These are phyloP conservation scores for Lithophane semibrunnea DNA, from an alignment of 2,888 invertebrate genomes.

Conservation along the genomic window DNA sequence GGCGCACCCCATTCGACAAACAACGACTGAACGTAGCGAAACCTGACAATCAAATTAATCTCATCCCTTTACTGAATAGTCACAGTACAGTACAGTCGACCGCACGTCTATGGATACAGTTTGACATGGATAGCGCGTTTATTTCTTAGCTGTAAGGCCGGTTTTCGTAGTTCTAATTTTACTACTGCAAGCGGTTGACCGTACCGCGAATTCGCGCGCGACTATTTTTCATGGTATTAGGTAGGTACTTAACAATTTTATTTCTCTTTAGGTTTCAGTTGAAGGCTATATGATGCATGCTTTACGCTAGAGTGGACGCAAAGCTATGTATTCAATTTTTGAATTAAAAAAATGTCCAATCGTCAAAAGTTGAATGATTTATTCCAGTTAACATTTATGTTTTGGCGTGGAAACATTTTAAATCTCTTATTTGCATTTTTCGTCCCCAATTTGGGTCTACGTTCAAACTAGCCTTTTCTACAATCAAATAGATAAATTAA, in stretches of 20 bases:
- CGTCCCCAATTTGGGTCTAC: neutral
- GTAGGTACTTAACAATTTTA: neutral
- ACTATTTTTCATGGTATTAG: slow-evolving; percentile 25
- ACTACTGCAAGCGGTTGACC: neutral
- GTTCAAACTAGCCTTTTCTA: neutral
- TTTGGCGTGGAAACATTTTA: neutral
- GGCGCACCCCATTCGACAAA: slow-evolving; percentile 64
- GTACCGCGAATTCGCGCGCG: slow-evolving; percentile 10
- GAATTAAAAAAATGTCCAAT: neutral
- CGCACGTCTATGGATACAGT: neutral
- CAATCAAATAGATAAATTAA: neutral
- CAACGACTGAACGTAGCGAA: slow-evolving; percentile 61
- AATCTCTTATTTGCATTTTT: neutral
- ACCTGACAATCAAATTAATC: slow-evolving; percentile 77
- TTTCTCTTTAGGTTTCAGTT: slow-evolving; percentile 10
- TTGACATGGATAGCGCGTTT: neutral
- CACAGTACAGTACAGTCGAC: slow-evolving; percentile 32
- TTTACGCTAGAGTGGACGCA: slow-evolving; percentile 10
- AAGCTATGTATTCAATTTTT: neutral
- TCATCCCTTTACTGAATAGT: slow-evolving; percentile 61
- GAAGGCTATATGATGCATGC: slow-evolving; percentile 9
- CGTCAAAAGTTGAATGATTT: slow-evolving; percentile 14
- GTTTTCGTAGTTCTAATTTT: slow-evolving; percentile 1
- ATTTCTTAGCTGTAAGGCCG: neutral
- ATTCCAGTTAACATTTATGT: slow-evolving; percentile 1